phyloP scores from a whole-genome alignment of 2,113 vertebrate species.

The Pelecanoides urinatrix region DNA sequence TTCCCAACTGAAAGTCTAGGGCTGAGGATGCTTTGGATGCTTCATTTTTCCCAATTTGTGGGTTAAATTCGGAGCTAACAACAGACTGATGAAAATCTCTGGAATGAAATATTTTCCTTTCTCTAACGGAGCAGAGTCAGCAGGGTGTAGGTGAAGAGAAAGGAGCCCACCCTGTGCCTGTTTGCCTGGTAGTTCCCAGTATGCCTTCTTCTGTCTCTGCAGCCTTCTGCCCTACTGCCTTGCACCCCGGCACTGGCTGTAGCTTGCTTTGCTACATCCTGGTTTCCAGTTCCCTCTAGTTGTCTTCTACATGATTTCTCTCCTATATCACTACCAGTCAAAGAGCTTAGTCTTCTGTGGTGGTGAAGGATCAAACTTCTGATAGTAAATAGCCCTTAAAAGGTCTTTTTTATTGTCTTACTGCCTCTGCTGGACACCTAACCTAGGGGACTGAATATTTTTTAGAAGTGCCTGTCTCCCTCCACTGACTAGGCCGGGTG shows the following conservation, averaged over 20 bases:
- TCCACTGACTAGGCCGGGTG: background rate
- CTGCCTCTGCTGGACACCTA: background rate
- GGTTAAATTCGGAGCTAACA: background rate
- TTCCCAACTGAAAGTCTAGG: background rate
- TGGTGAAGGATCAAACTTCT: background rate
- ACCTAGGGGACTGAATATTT: background rate
- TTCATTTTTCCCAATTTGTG: background rate
- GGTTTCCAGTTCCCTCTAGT: background rate
- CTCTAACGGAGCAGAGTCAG: background rate
- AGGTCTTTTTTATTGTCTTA: background rate
- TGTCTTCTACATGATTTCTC: background rate
- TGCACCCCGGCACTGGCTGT: rapidly evolving
- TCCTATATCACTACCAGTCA: background rate
- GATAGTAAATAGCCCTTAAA: background rate
- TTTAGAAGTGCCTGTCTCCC: background rate
- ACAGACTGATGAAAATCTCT: background rate
- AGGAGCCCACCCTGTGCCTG: background rate
- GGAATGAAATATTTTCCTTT: background rate
- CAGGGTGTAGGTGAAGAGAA: background rate
- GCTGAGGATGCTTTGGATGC: background rate
- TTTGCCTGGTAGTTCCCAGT: background rate
- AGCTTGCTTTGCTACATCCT: background rate
- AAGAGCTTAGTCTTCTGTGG: background rate
- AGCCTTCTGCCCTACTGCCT: background rate
- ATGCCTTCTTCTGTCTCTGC: background rate